Base-by-base conservation (phyloP, 2,113 vertebrate species). In the Sigmodon hispidus region DNA sequence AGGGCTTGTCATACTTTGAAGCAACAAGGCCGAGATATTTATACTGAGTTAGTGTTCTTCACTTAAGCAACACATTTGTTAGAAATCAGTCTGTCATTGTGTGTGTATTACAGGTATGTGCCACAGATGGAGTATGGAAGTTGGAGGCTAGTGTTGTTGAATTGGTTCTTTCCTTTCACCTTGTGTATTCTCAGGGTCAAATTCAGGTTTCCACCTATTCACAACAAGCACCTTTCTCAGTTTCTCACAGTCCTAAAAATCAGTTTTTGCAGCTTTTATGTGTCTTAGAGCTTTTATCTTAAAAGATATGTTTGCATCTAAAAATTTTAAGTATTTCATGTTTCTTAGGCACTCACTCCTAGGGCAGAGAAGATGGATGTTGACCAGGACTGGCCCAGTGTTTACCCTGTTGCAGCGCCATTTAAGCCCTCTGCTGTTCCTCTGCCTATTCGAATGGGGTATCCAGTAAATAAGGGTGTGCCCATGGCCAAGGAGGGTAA, bases 371-470 rank as follows among this genome's bases (percentile, higher is more conserved):
- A 97, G 94, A 99, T 99, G 99, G 59, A 97, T 1, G 96, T 98
- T 85, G 99, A 99, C 97, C 99, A 99, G 98, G 99, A 99, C 97
- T 99, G 99, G 99, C 99, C 97, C 40, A 99, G 98, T 9, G 99
- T 99, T 75, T 99, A 99, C 97, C 99, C 99, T 10, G 97, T 99
- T 43, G 99, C 99, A 34, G 97, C 98, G 1, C 69, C 98, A 1
- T 99, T 99, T 97, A 99, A 98, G 92, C 97, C 99, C 3, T 96
- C 98, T 0, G 91, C 98, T 0, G 98, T 99, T 19, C 99, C 99
- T 31, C 98, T 99, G 16, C 99, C 99, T 34, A 16, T 99, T 89
- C 98, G 99, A 55, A 99, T 99, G 99, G 99, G 99, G 36, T 99
- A 99, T 97, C 99, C 99, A 0, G 96, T 99, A 50, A 99, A 98